phyloP scores from a whole-genome alignment of 2,888 invertebrate genomes.

The Ochropacha duplaris region DNA sequence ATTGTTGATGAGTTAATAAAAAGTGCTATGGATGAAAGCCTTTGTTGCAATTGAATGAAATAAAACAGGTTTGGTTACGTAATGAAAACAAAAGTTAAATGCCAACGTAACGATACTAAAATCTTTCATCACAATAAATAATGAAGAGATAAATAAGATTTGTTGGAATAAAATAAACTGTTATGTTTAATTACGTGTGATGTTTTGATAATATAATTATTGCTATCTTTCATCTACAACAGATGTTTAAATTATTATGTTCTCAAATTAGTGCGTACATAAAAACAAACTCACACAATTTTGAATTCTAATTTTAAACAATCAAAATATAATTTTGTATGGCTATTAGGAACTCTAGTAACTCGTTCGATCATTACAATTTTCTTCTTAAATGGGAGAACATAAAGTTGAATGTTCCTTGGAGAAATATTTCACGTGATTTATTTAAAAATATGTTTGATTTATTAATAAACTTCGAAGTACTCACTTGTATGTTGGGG shows the following conservation, averaged over 20 bases:
- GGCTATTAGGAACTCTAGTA: not conserved
- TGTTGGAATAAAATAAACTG: not conserved
- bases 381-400: not conserved
- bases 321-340: not conserved
- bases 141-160: not conserved
- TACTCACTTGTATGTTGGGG: conserved; percentile 7
- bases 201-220: not conserved
- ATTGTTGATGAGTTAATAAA: too few relatives aligned
- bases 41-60: not conserved
- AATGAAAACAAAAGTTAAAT: not conserved
- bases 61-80: not conserved
- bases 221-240: not conserved
- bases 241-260: conserved; percentile 1
- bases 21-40: too few relatives aligned
- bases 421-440: conserved; percentile 32
- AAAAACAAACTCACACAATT: not conserved
- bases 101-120: not conserved
- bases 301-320: not conserved
- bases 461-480: conserved; percentile 43
- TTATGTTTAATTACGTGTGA: not conserved
- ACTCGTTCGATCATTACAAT: not conserved
- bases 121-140: not conserved
- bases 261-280: not conserved
- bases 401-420: conserved; percentile 9
- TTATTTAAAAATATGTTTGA: conserved; percentile 48